A percentile compares a stretch with the other conserved stretches of the same genome.
phyloP scores from a whole-genome alignment of 2,113 vertebrate genomes.

The Pholis gunnellus region DNA sequence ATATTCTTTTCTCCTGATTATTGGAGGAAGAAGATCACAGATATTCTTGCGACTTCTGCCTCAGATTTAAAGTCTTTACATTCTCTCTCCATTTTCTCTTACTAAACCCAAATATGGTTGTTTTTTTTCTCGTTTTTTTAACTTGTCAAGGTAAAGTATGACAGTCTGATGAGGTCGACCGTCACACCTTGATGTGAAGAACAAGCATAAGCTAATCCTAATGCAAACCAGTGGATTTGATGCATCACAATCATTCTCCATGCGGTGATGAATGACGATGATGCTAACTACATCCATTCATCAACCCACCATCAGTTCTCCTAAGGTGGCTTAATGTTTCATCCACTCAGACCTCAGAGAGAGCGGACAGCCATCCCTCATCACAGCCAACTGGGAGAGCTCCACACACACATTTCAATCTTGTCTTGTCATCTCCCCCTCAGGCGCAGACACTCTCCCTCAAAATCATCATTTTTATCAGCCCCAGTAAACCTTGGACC shows the following conservation, averaged over 20 bases:
- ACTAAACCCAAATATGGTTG: conserved; percentile 39
- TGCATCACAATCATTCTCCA: conserved; percentile 62
- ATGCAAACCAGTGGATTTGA: conserved; percentile 67
- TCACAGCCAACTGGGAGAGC: conserved; percentile 61
- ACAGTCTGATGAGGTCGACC: conserved; percentile 48
- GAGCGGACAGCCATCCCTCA: conserved; percentile 75
- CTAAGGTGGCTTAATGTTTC: conserved; percentile 79
- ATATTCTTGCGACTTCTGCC: conserved; percentile 1
- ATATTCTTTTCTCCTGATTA: conserved; percentile 31
- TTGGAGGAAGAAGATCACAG: conserved; percentile 11
- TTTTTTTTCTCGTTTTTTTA: conserved; percentile 42
- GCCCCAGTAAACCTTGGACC: conserved; percentile 77
- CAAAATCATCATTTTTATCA: conserved; percentile 81
- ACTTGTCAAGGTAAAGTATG: conserved; percentile 47
- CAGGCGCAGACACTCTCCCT: conserved; percentile 61
- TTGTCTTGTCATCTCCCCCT: conserved; percentile 75
- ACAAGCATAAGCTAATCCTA: conserved; percentile 65
- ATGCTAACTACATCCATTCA: conserved; percentile 76
- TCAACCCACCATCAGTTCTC: conserved; percentile 75
- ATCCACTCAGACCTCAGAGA: conserved; percentile 70
- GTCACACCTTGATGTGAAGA: conserved; percentile 55
- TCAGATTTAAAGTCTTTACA: conserved; percentile 16
- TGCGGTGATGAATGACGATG: conserved; percentile 70
- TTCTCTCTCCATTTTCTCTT: not conserved
- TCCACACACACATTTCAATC: conserved; percentile 76